These are phyloP conservation scores for Agrilus cyanescens DNA, from an alignment of 2,888 invertebrate genomes.

Conservation along the genomic window DNA sequence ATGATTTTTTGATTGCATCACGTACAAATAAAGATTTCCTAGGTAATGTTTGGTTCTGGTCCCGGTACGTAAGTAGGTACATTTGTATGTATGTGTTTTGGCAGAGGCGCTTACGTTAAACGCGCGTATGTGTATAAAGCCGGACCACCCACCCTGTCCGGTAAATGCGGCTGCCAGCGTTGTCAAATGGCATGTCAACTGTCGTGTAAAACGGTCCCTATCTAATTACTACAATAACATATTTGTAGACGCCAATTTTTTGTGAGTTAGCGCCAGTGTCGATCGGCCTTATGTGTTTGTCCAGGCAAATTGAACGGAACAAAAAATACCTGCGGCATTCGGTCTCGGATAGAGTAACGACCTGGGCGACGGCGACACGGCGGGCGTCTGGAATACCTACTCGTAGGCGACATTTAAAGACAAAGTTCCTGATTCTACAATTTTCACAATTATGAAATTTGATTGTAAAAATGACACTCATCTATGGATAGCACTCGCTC, in stretches of 20 bases:
- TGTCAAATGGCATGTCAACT: conserved; percentile 24
- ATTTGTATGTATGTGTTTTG: conserved; percentile 16
- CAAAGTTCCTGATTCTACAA: neutral
- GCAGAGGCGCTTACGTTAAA: conserved; percentile 12
- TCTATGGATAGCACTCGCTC: no score
- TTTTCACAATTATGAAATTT: no score
- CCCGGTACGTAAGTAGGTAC: neutral
- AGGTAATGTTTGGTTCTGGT: no score
- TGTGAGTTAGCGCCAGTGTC: conserved; percentile 19
- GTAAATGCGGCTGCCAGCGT: conserved; percentile 20
- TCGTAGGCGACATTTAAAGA: conserved; percentile 6
- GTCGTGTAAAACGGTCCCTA: conserved; percentile 18
- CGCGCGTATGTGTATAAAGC: neutral
- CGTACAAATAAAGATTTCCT: no score
- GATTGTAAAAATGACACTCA: no score
- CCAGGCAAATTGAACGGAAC: no score
- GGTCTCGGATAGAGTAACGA: no score
- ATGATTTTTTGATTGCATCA: no score
- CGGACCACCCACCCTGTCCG: conserved; percentile 18
- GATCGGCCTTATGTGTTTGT: neutral
- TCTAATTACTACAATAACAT: conserved; percentile 20
- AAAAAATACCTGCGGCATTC: no score
- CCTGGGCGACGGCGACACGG: no score
- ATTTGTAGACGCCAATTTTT: conserved; percentile 17
- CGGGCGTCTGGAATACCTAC: conserved; percentile 4